Evolutionary conservation across 2,113 vertebrate genomes (phyloP).

Genomic region (Crotalus helleri): DNA sequence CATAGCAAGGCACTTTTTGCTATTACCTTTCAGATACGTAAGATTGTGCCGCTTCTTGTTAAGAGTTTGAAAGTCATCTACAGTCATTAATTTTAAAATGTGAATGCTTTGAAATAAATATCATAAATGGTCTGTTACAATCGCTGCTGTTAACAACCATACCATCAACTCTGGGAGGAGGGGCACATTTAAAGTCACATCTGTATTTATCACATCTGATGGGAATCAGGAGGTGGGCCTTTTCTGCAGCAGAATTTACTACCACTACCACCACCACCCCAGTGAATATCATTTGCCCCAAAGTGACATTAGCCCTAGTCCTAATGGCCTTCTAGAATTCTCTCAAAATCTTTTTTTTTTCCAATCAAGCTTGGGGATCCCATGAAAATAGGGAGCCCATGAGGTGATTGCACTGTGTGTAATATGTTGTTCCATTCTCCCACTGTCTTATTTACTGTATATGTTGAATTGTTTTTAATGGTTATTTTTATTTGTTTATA

Average conservation of each 20-base stretch:
- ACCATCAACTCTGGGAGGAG: background rate
- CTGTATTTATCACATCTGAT: background rate
- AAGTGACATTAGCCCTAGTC: background rate
- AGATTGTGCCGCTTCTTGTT: background rate
- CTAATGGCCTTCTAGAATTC: background rate
- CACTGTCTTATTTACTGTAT: background rate
- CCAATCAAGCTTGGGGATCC: background rate
- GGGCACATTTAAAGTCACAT: background rate
- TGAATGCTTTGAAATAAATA: background rate
- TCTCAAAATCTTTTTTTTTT: background rate
- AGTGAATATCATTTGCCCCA: background rate
- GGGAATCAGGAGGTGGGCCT: background rate
- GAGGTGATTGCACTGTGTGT: background rate
- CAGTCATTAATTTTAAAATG: background rate
- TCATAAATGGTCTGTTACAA: background rate
- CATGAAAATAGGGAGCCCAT: background rate
- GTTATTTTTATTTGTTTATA: background rate
- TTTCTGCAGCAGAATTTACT: background rate
- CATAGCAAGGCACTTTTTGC: background rate
- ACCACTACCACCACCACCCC: background rate
- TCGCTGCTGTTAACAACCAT: background rate
- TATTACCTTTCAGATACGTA: background rate
- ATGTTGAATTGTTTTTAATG: background rate
- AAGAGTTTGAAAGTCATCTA: background rate
- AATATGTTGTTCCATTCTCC: background rate